Percentiles rank a stretch among this genome's conserved stretches.
phyloP scores from a whole-genome alignment of 2,888 invertebrate genomes.

The Epinotia brunnichana region DNA sequence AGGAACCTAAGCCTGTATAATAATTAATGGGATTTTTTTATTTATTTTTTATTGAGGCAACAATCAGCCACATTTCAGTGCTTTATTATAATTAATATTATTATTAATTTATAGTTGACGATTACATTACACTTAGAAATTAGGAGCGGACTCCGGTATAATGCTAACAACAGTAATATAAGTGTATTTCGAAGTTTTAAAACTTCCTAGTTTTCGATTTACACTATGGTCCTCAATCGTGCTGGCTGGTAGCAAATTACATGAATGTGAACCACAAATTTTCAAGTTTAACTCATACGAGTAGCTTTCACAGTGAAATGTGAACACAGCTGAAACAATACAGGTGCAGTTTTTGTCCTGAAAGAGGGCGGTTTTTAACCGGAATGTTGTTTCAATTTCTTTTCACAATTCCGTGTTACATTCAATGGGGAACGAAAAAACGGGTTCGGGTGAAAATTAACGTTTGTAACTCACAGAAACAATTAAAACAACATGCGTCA shows the following conservation, averaged over 20 bases:
- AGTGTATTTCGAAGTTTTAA: too few relatives aligned
- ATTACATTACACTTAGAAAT: too few relatives aligned
- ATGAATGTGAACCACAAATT: too few relatives aligned
- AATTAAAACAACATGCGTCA: not conserved
- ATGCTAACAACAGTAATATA: too few relatives aligned
- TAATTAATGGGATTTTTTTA: not conserved
- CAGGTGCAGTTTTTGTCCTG: not conserved
- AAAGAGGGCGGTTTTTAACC: not conserved
- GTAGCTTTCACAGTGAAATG: not conserved
- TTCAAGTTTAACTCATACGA: not conserved
- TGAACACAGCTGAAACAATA: constrained; percentile 14
- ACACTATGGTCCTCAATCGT: too few relatives aligned
- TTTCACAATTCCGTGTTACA: constrained; percentile 1
- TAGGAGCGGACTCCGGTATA: too few relatives aligned
- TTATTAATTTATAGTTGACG: too few relatives aligned
- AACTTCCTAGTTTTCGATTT: too few relatives aligned
- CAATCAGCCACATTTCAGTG: too few relatives aligned
- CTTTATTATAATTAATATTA: too few relatives aligned
- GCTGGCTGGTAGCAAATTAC: not conserved
- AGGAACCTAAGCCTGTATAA: not conserved
- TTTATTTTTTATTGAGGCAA: too few relatives aligned
- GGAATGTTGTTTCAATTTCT: constrained; percentile 8
- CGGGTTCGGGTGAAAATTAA: not conserved
- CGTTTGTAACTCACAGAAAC: not conserved
- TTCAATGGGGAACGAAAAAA: not conserved